Evolutionary conservation across 2,888 invertebrate species (phyloP).

Genomic region (Baccha elongata): DNA sequence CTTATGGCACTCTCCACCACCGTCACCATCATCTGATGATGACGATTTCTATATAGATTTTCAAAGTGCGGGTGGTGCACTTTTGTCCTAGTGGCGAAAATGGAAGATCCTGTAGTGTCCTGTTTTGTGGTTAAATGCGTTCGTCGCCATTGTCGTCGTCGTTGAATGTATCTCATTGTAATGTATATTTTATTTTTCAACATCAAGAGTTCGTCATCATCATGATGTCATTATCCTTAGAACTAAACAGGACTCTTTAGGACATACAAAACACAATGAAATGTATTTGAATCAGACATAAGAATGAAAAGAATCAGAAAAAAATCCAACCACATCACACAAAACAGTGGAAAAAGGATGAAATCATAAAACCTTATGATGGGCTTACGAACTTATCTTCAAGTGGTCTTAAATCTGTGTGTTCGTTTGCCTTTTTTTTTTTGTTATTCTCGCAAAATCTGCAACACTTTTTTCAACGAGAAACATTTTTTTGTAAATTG

Average conservation of each 20-base stretch:
- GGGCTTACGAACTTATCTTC: constrained; percentile 71
- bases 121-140: constrained; percentile 62
- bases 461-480: constrained; percentile 3
- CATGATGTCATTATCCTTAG: constrained; percentile 74
- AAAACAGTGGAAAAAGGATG: constrained; percentile 45
- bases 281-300: constrained; percentile 39
- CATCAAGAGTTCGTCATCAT: constrained; percentile 73
- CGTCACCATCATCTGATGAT: constrained; percentile 11
- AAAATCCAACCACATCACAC: constrained; percentile 9
- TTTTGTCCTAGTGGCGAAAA: constrained; percentile 72
- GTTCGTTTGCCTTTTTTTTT: constrained; percentile 58
- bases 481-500: constrained; percentile 48
- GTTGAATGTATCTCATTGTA: constrained; percentile 54
- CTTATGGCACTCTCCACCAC: constrained; percentile 54
- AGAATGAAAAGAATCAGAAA: constrained; percentile 1
- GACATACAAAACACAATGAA: constrained; percentile 38
- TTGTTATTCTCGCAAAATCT: constrained; percentile 4
- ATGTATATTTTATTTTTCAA: constrained; percentile 71
- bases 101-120: constrained; percentile 64
- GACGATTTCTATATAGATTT: constrained; percentile 40
- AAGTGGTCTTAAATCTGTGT: constrained; percentile 53
- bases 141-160: not conserved
- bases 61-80: constrained; percentile 71
- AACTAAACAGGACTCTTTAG: constrained; percentile 40
- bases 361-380: constrained; percentile 67